Evolutionary conservation across 2,797 vertebrate species (phyloP), one percentile per base, ranked within the genome.

Genomic region (Menidia menidia): DNA sequence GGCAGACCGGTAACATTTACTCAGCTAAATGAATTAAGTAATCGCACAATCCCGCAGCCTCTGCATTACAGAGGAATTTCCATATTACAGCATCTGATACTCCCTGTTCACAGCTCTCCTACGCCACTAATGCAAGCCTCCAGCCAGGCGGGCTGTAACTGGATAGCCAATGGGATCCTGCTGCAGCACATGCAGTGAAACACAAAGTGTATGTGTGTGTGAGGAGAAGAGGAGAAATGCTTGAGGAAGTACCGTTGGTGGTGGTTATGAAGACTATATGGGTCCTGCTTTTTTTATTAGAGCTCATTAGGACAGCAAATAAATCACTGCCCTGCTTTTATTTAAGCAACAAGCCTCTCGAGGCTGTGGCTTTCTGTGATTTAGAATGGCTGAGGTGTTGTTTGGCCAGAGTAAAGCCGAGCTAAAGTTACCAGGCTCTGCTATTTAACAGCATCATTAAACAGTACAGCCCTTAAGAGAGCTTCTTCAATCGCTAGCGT

Each of bases 71-170:
- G 77, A 94, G 93, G 95, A 95, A 96, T 96, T 96, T 96, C 95
- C 95, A 95, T 94, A 94, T 95, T 95, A 92, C 84, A 92, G 91
- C 92, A 95, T 92, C 87, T 71, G 95, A 97, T 97, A 96, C 92
- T 95, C 96, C 96, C 93, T 83, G 91, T 93, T 95, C 81, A 86
- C 90, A 83, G 90, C 76, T 88, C 87, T 64, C 81, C 89, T 92
- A 80, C 81, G 91, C 93, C 92, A 88, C 92, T 93, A 90, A 94
- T 92, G 91, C 85, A 90, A 89, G 86, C 56, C 87, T 89, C 92
- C 87, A 92, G 94, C 94, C 91, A 92, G 93, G 84, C 81, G 62
- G 86, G 85, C 88, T 73, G 96, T 94, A 97, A 97, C 92, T 73
- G 80, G 94, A 97, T 95, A 94, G 91, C 87, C 86, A 89, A 85